Evolutionary conservation across 2,888 invertebrate species (phyloP), one percentile per base, ranked within the genome.

Genomic region (Hypercompe scribonia): DNA sequence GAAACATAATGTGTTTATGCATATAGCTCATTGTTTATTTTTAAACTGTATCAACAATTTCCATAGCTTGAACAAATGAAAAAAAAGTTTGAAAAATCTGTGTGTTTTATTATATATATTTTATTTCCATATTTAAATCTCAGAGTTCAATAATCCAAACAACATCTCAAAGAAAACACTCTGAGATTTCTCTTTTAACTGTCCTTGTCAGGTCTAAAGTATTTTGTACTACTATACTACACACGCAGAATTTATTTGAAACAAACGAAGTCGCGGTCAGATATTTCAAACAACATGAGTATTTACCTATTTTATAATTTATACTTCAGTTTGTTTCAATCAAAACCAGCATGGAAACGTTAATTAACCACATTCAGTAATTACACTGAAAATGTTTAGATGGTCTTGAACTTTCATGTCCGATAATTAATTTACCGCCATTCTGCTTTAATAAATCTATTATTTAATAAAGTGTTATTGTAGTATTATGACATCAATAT

Each of bases 351-450:
- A n/a, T 39, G 63, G 50, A 68, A 72, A 50, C 33, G 64, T 54
- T 72, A 72, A 72, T 72, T 72, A 72, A 72, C 72, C 72, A 34
- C 72, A 72, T 36, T 65, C 65, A 68, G 68, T 54, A 65, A 72
- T 64, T 72, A 31, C 64, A 66, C 15, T 68, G 72, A 33, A 50
- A 68, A 72, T 72, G 68, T 68, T 72, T 68, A 72, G 68, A 64
- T 71, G 66, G 66, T 65, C 39, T 21, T 54, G 72, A 65, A 63
- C 66, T 70, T 74, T 74, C 70, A 70, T 74, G 46, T 63, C 67
- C 63, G 54, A 31, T 68, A 73, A 82, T 84, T 78, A 73, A 76
- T 80, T 75, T 71, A 28, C 64, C 54, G 36, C 54, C 46, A 69
- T 70, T 76, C n/a, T 33, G 67, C 71, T 71, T 46, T 46, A 34